Evolutionary conservation across 2,888 invertebrate genomes (phyloP).

Genomic region (Morpho helenor): DNA sequence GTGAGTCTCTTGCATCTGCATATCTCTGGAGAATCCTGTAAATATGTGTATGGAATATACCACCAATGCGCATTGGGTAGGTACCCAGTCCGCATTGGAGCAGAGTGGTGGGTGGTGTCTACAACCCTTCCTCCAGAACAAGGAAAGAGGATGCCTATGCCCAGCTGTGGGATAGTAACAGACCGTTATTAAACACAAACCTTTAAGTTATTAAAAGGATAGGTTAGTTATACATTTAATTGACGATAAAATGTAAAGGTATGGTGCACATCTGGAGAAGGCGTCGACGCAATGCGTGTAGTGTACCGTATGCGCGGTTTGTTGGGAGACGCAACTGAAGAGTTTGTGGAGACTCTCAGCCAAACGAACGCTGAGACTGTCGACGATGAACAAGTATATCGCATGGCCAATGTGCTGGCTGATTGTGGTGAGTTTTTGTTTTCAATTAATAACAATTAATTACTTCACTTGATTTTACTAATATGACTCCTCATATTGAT

Average conservation of each 20-base stretch:
- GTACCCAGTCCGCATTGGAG: too few species aligned
- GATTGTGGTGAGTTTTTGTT: conserved; percentile 55
- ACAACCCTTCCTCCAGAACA: too few species aligned
- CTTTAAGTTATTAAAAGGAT: too few species aligned
- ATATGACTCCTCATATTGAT: neutral
- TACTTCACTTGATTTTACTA: neutral
- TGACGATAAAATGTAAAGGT: conserved; percentile 56
- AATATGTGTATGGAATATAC: too few species aligned
- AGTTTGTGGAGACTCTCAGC: conserved; percentile 96
- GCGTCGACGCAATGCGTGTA: conserved; percentile 97
- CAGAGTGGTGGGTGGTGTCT: too few species aligned
- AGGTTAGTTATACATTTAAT: too few species aligned
- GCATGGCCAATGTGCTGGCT: conserved; percentile 72
- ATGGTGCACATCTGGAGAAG: conserved; percentile 93
- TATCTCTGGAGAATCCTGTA: too few species aligned
- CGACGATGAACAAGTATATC: conserved; percentile 96
- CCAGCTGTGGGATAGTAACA: too few species aligned
- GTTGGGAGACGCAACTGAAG: conserved; percentile 98
- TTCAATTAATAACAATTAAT: neutral
- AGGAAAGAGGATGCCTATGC: too few species aligned
- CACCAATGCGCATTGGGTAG: too few species aligned
- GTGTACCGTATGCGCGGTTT: conserved; percentile 98
- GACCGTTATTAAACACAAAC: too few species aligned
- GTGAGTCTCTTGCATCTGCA: too few species aligned
- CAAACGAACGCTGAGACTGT: conserved; percentile 90